Evolutionary conservation across 2,797 vertebrate species (phyloP).

Genomic region (Menidia menidia): DNA sequence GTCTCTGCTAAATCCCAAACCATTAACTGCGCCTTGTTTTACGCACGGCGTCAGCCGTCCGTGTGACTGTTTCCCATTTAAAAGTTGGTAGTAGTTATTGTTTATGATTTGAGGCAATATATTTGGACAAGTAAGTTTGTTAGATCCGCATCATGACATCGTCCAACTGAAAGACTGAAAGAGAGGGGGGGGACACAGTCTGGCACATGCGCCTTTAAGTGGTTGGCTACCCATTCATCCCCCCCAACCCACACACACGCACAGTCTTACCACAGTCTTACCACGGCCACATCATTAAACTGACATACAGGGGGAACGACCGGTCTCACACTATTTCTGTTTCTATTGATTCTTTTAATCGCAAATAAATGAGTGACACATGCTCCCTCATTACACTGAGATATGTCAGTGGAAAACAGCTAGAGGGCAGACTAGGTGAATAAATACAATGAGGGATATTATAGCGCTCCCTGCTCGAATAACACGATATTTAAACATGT

Average conservation of each 20-base stretch:
- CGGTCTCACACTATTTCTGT: too few species aligned
- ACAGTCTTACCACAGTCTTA: background rate
- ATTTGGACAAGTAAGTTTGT: background rate
- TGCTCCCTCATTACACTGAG: background rate
- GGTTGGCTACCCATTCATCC: constrained; percentile 24
- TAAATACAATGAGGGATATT: constrained; percentile 29
- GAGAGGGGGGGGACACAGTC: constrained; percentile 21
- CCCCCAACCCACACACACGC: constrained; percentile 9
- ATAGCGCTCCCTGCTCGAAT: constrained; percentile 2
- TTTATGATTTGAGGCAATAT: background rate
- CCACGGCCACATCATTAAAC: too few species aligned
- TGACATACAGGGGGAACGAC: too few species aligned
- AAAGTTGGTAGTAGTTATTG: background rate
- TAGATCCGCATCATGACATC: background rate
- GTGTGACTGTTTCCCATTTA: background rate
- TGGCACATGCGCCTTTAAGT: constrained; percentile 31
- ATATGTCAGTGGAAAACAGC: constrained; percentile 45
- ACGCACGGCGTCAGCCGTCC: constrained; percentile 46
- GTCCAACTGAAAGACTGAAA: constrained; percentile 13
- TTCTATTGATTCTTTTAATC: background rate
- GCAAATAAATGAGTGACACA: background rate
- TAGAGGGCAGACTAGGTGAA: constrained; percentile 76
- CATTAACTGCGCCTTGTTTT: constrained; percentile 27
- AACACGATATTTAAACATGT: background rate
- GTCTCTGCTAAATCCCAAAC: constrained; percentile 1